phyloP scores from a whole-genome alignment of 2,888 invertebrate species.

The Phyllotreta striolata region DNA sequence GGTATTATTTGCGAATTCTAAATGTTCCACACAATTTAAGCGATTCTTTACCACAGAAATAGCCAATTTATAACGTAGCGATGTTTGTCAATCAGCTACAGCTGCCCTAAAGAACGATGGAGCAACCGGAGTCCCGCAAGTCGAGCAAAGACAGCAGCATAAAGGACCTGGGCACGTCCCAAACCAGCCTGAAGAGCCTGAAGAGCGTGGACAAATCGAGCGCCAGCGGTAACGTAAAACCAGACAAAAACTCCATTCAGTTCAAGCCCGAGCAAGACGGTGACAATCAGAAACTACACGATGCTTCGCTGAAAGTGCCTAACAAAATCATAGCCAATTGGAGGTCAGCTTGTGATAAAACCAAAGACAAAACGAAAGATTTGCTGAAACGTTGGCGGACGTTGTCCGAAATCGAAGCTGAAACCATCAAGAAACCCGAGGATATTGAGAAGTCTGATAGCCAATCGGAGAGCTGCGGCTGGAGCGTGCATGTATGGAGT shows the following conservation, averaged over 20 bases:
- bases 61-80: conserved; percentile 4
- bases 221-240: conserved; percentile 56
- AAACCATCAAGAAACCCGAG: conserved; percentile 58
- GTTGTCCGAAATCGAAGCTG: conserved; percentile 67
- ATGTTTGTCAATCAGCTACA: conserved; percentile 5
- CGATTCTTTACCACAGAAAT: not conserved
- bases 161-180: conserved; percentile 55
- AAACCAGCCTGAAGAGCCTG: conserved; percentile 57
- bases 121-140: conserved; percentile 52
- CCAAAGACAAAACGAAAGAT: conserved; percentile 77
- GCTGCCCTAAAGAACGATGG: conserved; percentile 46
- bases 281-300: conserved; percentile 54
- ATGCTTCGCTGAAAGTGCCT: conserved; percentile 68
- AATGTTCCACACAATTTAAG: conserved; percentile 17
- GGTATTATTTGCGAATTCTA: no score
- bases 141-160: conserved; percentile 55
- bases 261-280: conserved; percentile 53
- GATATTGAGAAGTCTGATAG: conserved; percentile 55
- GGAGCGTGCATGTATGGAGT: conserved; percentile 83
- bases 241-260: conserved; percentile 58
- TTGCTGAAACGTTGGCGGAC: conserved; percentile 76
- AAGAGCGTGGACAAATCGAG: conserved; percentile 57
- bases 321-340: conserved; percentile 78
- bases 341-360: conserved; percentile 79
- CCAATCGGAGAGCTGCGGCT: conserved; percentile 67